phyloP scores from a whole-genome alignment of 2,113 vertebrate species.

The Cervus canadensis region DNA sequence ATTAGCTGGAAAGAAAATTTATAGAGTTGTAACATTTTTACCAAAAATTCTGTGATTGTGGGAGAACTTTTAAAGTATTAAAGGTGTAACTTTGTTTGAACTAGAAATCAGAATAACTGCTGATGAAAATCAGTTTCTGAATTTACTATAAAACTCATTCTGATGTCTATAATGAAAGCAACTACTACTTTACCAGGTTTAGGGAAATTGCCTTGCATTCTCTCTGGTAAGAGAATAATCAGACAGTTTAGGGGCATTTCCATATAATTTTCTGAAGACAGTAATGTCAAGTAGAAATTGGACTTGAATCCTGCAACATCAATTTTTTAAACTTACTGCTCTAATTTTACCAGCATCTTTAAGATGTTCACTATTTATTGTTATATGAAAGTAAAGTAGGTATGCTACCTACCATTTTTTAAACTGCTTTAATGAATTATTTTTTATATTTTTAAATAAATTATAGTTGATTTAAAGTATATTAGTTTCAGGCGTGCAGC shows the following conservation, averaged over 20 bases:
- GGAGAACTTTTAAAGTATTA: background rate
- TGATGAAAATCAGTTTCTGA: background rate
- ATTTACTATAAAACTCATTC: conserved; percentile 6
- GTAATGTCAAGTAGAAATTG: background rate
- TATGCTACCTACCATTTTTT: background rate
- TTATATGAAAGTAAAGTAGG: background rate
- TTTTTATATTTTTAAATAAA: background rate
- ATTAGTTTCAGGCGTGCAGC: background rate
- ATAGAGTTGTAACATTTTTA: background rate
- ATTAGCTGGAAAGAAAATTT: background rate
- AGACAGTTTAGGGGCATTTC: background rate
- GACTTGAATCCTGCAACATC: background rate
- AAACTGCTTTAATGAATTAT: background rate
- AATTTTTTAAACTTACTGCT: background rate
- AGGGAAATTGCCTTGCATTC: background rate
- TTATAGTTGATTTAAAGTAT: background rate
- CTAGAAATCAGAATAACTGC: background rate
- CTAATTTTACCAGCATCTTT: background rate
- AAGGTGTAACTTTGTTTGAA: background rate
- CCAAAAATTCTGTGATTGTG: background rate
- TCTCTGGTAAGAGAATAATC: background rate
- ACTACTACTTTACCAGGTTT: background rate
- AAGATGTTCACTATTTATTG: background rate
- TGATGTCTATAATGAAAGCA: background rate
- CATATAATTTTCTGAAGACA: background rate